These are phyloP conservation scores for Spongilla lacustris DNA, from an alignment of 37 sponge, comb jelly and placozoan species.

Conservation along the genomic window DNA sequence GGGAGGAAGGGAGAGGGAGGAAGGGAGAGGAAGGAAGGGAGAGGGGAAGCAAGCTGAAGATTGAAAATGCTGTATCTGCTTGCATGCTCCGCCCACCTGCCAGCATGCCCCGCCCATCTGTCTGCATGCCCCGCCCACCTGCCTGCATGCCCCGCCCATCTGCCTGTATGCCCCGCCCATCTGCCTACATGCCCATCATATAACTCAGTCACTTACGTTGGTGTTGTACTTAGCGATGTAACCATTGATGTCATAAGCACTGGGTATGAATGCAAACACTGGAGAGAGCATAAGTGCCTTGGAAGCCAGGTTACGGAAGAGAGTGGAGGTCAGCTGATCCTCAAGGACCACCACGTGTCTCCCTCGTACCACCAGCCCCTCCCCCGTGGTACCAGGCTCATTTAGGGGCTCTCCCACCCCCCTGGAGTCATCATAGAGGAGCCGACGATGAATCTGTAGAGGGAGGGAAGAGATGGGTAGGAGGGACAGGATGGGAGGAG, in stretches of 20 bases:
- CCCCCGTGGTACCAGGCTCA: slow-evolving; percentile 85
- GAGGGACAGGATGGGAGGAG: not conserved
- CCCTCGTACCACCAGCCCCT: slow-evolving; percentile 89
- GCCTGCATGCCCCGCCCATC: too few relatives aligned
- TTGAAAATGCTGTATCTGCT: too few relatives aligned
- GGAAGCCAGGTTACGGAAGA: slow-evolving; percentile 55
- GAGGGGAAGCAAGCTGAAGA: not conserved
- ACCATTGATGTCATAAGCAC: not conserved
- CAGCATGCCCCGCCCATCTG: too few relatives aligned
- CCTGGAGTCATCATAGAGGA: slow-evolving; percentile 78
- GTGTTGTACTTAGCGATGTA: too few relatives aligned
- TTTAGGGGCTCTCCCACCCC: slow-evolving; percentile 95
- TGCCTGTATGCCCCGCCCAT: too few relatives aligned
- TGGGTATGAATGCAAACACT: slow-evolving; percentile 15
- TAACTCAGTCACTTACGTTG: too few relatives aligned
- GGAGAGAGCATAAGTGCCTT: slow-evolving; percentile 60
- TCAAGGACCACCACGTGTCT: slow-evolving; percentile 65
- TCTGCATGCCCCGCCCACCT: too few relatives aligned
- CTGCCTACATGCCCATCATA: too few relatives aligned
- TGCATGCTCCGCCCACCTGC: too few relatives aligned
- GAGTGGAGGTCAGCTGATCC: slow-evolving; percentile 32
- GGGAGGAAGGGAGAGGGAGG: not conserved
- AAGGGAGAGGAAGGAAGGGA: not conserved
- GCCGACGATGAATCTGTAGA: slow-evolving; percentile 83
- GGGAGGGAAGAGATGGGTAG: not conserved